Percentiles rank a stretch among this genome's conserved stretches.
Conservation (phyloP, 2,797 vertebrate species). For the Carcharodon carcharias region DNA sequence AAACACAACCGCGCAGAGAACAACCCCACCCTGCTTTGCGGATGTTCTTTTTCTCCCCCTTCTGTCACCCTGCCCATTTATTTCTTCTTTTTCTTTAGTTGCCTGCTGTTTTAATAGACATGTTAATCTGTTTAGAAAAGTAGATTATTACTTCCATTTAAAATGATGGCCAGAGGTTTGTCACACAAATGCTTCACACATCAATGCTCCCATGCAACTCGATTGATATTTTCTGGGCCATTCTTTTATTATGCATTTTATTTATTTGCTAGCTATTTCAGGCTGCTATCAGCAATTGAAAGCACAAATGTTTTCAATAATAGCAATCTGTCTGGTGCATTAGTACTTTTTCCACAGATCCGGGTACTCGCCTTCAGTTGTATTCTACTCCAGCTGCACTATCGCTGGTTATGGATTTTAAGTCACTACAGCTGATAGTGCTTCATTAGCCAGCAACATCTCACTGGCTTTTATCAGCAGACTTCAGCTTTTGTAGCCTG, state of each 20-base stretch:
- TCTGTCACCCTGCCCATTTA: neutral
- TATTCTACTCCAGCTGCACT: neutral
- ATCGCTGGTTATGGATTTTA: neutral
- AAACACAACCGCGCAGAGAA: neutral
- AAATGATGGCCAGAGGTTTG: neutral
- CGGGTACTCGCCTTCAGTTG: neutral
- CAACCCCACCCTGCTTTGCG: neutral
- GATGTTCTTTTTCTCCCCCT: too few relatives aligned
- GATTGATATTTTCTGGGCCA: neutral
- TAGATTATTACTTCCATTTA: neutral
- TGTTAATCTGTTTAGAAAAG: neutral
- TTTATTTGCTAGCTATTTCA: neutral
- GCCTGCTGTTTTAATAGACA: neutral
- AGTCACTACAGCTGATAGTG: neutral
- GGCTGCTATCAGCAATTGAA: neutral
- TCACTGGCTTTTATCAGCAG: conserved; percentile 2
- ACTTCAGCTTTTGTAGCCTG: neutral
- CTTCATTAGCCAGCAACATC: neutral
- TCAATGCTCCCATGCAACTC: neutral
- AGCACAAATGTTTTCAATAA: neutral
- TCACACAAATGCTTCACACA: neutral
- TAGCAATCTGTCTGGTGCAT: neutral
- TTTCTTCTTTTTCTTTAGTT: neutral
- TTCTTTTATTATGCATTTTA: neutral
- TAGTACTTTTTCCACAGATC: neutral